Evolutionary conservation across 1,140 invertebrate species (phyloP), one percentile per base, ranked within the genome.

Genomic region (Drosophila oshimai): DNA sequence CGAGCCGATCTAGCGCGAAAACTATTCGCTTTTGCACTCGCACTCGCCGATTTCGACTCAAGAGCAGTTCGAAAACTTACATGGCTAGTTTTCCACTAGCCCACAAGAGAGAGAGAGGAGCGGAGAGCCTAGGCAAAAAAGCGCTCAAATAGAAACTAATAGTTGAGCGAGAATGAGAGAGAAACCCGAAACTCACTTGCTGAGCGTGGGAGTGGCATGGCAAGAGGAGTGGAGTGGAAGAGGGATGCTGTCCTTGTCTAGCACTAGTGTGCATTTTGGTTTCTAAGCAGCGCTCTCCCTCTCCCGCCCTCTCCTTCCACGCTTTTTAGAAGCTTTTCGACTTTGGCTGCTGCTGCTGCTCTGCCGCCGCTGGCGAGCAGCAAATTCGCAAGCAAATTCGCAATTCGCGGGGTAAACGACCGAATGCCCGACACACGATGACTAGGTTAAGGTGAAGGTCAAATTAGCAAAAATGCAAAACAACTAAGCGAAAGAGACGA

Each of bases 381-480:
- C n/a, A n/a, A n/a, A n/a, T n/a, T n/a, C n/a, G 68, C 65, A 44
- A 39, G 72, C 37, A 18, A 70, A 64, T 74, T 58, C 51, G 54
- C n/a, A 17, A 20, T 26, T 70, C 24, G 28, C 45, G 61, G 70
- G 89, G 89, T 90, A 89, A 90, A 90, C 50, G 89, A 90, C 89
- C 89, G 84, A 87, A 89, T 79, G 89, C 90, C 89, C 89, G 89
- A 90, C 74, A 86, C 50, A 68, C 67, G 73, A 81, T 89, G 89
- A 90, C 89, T 90, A 90, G 89, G 89, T 90, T 90, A 90, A 90
- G 89, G 89, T 90, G 89, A 90, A 90, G 89, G 89, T 90, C 89
- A 90, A 84, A 87, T 84, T 78, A 74, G 75, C 74, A 61, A 83
- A 81, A 81, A 76, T 61, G 41, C 55, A 88, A 83, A 83, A 60